phyloP scores from a whole-genome alignment of 2,113 vertebrate species.

The Microcebus jonahi region DNA sequence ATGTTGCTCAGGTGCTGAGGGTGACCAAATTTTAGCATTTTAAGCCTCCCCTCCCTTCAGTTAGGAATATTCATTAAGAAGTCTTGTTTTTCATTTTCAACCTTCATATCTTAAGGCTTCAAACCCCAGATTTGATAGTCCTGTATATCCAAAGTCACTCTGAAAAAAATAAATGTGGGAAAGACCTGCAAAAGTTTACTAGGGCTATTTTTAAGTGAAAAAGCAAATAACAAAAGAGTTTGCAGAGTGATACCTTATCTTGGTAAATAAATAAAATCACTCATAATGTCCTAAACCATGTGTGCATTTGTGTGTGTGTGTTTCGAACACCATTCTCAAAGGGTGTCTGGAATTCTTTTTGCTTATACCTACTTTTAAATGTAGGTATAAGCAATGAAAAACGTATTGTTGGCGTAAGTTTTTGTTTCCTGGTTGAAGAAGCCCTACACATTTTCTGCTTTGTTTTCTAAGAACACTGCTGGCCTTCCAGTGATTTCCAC shows the following conservation, averaged over 20 bases:
- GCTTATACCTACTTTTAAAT: background rate
- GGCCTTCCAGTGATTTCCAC: background rate
- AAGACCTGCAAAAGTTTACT: background rate
- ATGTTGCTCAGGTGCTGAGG: background rate
- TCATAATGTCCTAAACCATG: background rate
- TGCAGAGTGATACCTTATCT: background rate
- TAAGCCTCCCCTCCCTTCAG: background rate
- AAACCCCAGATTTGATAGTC: background rate
- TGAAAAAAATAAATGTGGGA: background rate
- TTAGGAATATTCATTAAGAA: background rate
- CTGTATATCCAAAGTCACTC: background rate
- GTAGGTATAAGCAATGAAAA: background rate
- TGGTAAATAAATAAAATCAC: slow-evolving; percentile 34
- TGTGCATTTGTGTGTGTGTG: background rate
- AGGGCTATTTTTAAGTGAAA: background rate
- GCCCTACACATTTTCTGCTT: background rate
- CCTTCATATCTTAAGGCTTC: background rate
- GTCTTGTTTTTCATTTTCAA: background rate
- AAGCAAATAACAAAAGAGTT: slow-evolving; percentile 4
- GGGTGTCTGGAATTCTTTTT: background rate
- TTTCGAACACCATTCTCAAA: background rate
- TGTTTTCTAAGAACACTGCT: background rate
- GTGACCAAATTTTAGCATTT: background rate
- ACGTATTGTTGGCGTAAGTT: background rate
- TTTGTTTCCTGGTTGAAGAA: background rate